Base-by-base conservation (phyloP, 64 coral and sea anemone species). In the Stylophora pistillata region DNA sequence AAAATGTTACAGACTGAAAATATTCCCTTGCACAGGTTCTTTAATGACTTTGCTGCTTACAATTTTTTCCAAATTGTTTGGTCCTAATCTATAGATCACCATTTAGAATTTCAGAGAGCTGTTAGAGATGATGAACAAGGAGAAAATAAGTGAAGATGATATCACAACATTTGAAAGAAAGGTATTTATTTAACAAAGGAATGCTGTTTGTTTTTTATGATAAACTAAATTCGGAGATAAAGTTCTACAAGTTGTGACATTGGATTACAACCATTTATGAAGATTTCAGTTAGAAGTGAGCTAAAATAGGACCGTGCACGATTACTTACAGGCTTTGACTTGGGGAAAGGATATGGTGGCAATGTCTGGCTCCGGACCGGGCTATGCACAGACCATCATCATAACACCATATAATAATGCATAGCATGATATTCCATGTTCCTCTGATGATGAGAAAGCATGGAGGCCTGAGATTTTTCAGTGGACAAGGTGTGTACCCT, bases 321-420 rank as follows among this genome's bases (percentile, higher is more conserved):
- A 74, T 87, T n/a, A 72, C 23, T 10, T 88, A 10, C 58, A 91
- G 71, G 89, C 81, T 25, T 13, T 75, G 25, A 62, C 1, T 33
- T 85, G 89, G 80, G 88, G 64, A 27, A 91, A 75, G 34, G 56
- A 76, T 15, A 91, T 91, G 89, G 71, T 18, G 21, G 37, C 12
- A 4, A 91, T 85, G 89, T 69, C 62, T 65, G 54, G 78, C 0
- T 74, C 10, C 63, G 79, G 79, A 18, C 69, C 79, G 18, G 70
- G 79, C 1, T 91, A 85, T 29, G 20, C 34, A 31, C 87, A 89
- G n/a, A 77, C 30, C 26, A 15, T 73, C 25, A 73, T 82, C 15
- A 90, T 74, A 0, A 81, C 88, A 56, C 77, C 88, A 20, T 82
- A 90, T 27, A n/a, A n/a, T n/a, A n/a, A 81, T 90, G 88, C 88